Base-by-base conservation (phyloP, 1,140 invertebrate genomes). In the Heterodera carotae region DNA sequence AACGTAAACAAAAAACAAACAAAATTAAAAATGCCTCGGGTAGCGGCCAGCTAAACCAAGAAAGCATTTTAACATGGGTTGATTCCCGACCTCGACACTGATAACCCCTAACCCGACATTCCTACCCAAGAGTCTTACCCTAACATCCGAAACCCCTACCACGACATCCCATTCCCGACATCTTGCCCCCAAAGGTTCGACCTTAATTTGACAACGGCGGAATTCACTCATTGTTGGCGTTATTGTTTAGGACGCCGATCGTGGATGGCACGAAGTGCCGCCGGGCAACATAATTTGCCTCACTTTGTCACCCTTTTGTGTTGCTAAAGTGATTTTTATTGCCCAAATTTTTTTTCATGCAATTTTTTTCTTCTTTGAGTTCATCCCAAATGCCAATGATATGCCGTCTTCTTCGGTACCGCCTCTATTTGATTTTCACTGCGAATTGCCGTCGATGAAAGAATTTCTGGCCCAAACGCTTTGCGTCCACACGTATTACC, bases 211-310 rank as follows among this genome's bases (percentile, higher is more conserved):
- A n/a, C n/a, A n/a, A n/a, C 15, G 12, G 39, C 12, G 39, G 39
- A 2, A 12, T 15, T 5, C 15, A 56, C 48, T 22, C 22, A 22
- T 43, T 43, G 0, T 43, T 43, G 39, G 6, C 39, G 6, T 8
- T 22, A 18, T 53, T 22, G 22, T 22, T 15, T 5, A 22, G 22
- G 22, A 22, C 15, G 18, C 48, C 5, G 48, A 56, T n/a, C n/a
- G n/a, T 18, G 48, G 48, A 66, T 66, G 62, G 62, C n/a, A 66
- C n/a, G 62, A 66, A 31, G 62, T 66, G 62, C 62, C 62, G 25
- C 62, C 62, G 33, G 62, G 62, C 25, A 66, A 66, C 62, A 66
- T 66, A 12, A 22, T 66, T 66, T 12, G 10, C 22, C 62, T 66
- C 25, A 22, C 29, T 15, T 66, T 66, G 62, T 27, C 27, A 2